Evolutionary conservation across 2,113 vertebrate species (phyloP).

Genomic region (Emydura subglobosa): DNA sequence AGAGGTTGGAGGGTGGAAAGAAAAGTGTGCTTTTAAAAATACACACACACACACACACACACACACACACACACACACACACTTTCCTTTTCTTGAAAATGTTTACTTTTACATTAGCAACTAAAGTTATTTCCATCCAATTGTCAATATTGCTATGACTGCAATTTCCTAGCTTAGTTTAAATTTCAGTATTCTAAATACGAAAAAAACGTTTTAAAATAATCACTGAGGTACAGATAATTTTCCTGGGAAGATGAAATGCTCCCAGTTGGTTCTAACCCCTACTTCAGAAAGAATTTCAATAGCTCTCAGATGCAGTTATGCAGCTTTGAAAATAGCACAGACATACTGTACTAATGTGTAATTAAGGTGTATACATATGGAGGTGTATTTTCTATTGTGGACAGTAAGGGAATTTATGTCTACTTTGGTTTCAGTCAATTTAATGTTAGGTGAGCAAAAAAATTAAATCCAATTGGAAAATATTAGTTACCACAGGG

Average conservation of each 20-base stretch:
- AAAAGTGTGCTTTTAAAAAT: neutral
- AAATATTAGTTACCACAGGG: slow-evolving; percentile 33
- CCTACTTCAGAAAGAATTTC: neutral
- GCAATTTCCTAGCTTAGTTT: slow-evolving; percentile 30
- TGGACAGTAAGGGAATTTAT: neutral
- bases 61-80: too few relatives aligned
- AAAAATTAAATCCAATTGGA: slow-evolving; percentile 19
- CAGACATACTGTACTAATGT: neutral
- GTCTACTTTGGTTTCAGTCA: neutral
- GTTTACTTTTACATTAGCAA: slow-evolving; percentile 33
- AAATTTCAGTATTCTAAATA: slow-evolving; percentile 34
- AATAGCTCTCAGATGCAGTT: neutral
- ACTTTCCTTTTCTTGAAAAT: slow-evolving; percentile 18
- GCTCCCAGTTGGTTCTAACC: neutral
- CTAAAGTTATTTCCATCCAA: slow-evolving; percentile 1
- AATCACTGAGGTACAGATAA: neutral
- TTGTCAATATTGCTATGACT: slow-evolving; percentile 37
- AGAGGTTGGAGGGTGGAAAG: neutral
- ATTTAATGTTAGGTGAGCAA: neutral
- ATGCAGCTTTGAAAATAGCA: neutral
- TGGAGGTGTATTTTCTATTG: neutral
- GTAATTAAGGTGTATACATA: neutral
- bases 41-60: too few relatives aligned
- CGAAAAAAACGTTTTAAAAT: neutral
- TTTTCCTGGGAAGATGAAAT: neutral